These are phyloP conservation scores for human DNA, from an alignment of 2,113 vertebrate species.

Conservation along the genomic window GRCh38 chr13:101791501-101792000, in stretches of 20 bases:
- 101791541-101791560: not conserved
- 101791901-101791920: not conserved
- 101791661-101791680: not conserved
- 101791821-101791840: not conserved
- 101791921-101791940: not conserved
- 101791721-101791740: not conserved
- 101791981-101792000: not conserved
- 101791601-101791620: not conserved
- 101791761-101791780: not conserved
- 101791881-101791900: not conserved
- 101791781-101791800: not conserved
- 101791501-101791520: not conserved
- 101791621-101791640: not conserved
- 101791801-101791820: not conserved
- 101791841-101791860: not conserved
- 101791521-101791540: not conserved
- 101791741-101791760: not conserved
- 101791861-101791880: not conserved
- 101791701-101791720: not conserved
- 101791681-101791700: not conserved
- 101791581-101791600: not conserved
- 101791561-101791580: not conserved
- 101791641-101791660: not conserved
- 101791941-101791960: not conserved
- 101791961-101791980: not conserved